Percentiles rank a stretch among this genome's conserved stretches.
Evolutionary conservation across 2,113 vertebrate species (phyloP).

Genomic region (Tetrao urogallus): DNA sequence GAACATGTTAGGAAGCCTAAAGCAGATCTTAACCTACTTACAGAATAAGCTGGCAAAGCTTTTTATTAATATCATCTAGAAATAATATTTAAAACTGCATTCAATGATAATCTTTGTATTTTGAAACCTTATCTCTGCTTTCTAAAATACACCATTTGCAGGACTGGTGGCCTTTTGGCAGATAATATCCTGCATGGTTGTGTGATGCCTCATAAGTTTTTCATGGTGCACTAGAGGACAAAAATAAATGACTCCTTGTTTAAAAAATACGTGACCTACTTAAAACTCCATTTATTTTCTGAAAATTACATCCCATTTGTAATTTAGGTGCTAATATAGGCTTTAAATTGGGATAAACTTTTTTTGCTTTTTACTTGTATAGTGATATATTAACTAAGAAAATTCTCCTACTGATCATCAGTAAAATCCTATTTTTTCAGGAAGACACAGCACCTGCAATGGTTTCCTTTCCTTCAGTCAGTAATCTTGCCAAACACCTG

Average conservation of each 20-base stretch:
- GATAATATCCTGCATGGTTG: background rate
- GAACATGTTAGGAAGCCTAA: background rate
- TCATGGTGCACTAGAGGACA: slow-evolving; percentile 13
- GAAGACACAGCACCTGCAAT: background rate
- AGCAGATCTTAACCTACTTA: background rate
- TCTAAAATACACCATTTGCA: background rate
- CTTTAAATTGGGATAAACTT: background rate
- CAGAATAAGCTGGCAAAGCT: background rate
- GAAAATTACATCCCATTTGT: background rate
- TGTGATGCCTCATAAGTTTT: slow-evolving; percentile 1
- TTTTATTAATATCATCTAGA: background rate
- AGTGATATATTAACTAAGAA: background rate
- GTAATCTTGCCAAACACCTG: background rate
- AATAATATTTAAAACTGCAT: background rate
- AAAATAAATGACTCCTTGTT: background rate
- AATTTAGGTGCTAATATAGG: background rate
- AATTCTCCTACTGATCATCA: background rate
- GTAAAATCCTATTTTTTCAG: background rate
- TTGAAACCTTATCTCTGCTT: background rate
- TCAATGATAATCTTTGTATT: background rate
- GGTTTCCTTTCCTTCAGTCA: background rate
- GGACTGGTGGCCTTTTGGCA: background rate
- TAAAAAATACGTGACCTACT: background rate
- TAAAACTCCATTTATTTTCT: background rate
- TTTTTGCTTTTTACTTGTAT: background rate